phyloP scores from a whole-genome alignment of 37 sponge, comb jelly and placozoan species.

The Bolinopsis microptera region DNA sequence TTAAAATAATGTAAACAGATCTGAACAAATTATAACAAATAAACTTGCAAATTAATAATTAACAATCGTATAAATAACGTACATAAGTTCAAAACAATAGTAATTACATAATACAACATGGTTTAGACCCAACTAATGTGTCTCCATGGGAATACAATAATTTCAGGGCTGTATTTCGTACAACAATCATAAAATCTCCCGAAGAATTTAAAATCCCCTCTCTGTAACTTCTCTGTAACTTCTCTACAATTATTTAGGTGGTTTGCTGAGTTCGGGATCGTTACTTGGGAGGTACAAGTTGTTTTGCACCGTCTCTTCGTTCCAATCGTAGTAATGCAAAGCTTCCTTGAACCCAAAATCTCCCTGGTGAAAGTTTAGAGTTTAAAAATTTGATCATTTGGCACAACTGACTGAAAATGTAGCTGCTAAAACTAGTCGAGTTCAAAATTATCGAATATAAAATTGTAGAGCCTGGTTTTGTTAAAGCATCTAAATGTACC shows the following conservation, averaged over 20 bases:
- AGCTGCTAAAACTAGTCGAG: no score
- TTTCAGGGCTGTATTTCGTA: no score
- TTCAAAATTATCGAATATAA: background rate
- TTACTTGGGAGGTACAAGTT: conserved; percentile 35
- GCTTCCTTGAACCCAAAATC: conserved; percentile 51
- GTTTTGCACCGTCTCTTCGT: background rate
- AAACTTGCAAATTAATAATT: background rate
- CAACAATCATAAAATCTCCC: no score
- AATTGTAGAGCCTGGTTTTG: no score
- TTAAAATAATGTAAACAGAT: no score
- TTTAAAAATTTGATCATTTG: background rate
- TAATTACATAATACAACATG: background rate
- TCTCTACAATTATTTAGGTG: background rate
- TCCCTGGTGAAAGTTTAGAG: conserved; percentile 24
- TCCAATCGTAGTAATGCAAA: conserved; percentile 17
- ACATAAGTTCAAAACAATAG: background rate
- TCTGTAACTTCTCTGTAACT: no score
- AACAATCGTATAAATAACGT: background rate
- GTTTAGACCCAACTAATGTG: no score
- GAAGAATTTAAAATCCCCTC: no score
- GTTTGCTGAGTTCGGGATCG: conserved; percentile 1
- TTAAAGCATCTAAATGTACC: background rate
- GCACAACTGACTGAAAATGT: no score
- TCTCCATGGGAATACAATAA: no score
- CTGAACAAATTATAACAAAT: background rate